phyloP scores from a whole-genome alignment of 1,140 invertebrate species.

The Eriocheir sinensis region DNA sequence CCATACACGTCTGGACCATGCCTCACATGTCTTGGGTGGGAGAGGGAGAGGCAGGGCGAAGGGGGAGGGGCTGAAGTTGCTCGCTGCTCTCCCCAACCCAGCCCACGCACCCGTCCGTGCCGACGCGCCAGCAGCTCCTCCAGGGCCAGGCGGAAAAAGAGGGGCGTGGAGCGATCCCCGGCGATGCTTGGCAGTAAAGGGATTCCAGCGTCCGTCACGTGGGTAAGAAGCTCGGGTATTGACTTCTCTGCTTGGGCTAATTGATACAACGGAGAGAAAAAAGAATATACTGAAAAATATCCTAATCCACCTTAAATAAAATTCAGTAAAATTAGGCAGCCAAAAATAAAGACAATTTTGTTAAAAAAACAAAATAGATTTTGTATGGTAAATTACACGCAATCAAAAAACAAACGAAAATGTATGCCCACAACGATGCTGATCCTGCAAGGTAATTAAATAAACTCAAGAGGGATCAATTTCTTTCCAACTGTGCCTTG shows the following conservation, averaged over 20 bases:
- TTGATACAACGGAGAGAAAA: not conserved
- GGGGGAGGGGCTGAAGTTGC: not conserved
- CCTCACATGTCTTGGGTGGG: not conserved
- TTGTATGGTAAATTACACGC: too few relatives aligned
- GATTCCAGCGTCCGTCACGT: not conserved
- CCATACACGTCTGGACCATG: conserved; percentile 10
- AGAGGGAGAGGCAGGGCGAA: not conserved
- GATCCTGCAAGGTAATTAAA: too few relatives aligned
- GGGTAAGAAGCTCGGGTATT: not conserved
- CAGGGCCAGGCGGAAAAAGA: not conserved
- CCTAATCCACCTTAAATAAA: too few relatives aligned
- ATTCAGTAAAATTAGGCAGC: too few relatives aligned
- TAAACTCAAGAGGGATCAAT: too few relatives aligned
- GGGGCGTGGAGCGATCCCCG: not conserved
- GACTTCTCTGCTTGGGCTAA: not conserved
- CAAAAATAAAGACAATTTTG: too few relatives aligned
- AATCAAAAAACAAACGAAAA: too few relatives aligned
- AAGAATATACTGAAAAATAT: not conserved
- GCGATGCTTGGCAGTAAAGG: not conserved
- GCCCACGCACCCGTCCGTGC: too few relatives aligned
- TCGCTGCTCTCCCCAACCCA: not conserved
- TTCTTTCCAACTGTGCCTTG: too few relatives aligned
- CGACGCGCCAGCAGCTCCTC: not conserved
- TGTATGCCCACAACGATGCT: too few relatives aligned
- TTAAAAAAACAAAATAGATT: too few relatives aligned